Percentiles rank a stretch among this genome's conserved stretches.
Evolutionary conservation across 1,140 invertebrate genomes (phyloP).

Genomic region (Ladona fulva): DNA sequence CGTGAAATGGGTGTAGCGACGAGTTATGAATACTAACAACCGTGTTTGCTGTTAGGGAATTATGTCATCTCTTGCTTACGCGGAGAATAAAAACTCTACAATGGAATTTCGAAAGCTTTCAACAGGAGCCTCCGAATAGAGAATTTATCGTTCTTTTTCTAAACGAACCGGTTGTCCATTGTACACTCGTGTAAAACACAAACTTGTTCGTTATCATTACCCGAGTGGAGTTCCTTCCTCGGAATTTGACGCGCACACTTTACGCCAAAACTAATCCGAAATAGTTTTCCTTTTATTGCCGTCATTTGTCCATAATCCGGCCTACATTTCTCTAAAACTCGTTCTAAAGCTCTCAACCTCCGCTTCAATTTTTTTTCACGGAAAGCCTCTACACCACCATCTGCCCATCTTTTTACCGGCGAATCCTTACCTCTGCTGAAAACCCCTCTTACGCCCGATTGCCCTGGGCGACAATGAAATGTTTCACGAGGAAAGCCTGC

Average conservation of each 20-base stretch:
- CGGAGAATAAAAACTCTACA: no score
- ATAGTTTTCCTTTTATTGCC: slow-evolving; percentile 6
- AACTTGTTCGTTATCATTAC: not conserved
- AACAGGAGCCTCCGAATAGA: no score
- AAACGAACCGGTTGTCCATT: not conserved
- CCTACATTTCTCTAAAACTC: not conserved
- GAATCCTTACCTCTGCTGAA: not conserved
- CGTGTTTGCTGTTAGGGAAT: no score
- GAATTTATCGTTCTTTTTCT: no score
- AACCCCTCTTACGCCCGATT: not conserved
- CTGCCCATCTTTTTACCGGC: not conserved
- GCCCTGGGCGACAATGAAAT: not conserved
- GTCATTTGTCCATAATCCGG: not conserved
- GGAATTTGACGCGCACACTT: not conserved
- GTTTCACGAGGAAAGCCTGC: not conserved
- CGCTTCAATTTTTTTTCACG: not conserved
- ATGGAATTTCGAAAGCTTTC: no score
- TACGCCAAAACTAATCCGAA: not conserved
- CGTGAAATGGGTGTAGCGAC: no score
- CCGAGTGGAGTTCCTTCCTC: not conserved
- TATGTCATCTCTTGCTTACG: no score
- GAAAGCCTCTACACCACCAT: not conserved
- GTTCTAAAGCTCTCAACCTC: not conserved
- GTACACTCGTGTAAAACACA: not conserved
- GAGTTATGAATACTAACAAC: no score